Evolutionary conservation across 1,140 invertebrate species (phyloP), one percentile per base, ranked within the genome.

Genomic region (Hydropsyche tenuis): DNA sequence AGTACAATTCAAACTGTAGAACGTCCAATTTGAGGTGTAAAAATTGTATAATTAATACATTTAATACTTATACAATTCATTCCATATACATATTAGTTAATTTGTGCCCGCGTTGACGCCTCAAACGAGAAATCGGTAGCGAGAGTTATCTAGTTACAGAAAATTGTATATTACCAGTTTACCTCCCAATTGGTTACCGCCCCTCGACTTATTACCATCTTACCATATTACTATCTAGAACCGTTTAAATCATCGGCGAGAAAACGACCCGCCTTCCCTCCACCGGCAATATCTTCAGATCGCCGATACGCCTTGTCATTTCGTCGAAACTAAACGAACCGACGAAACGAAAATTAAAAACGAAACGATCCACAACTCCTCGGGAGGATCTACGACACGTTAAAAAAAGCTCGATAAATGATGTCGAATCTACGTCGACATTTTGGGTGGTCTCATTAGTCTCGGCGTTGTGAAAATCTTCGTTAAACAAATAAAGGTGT

Each of bases 111-210:
- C 30, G 30, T 37, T 37, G 30, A 37, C 30, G 30, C 30, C 30
- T 37, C 30, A 9, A 60, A 14, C 22, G 56, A 65, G 30, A 65
- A 16, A 14, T 48, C 45, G 65, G 65, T 48, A 68, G 45, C 65
- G 12, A 16, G 20, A 25, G 65, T 48, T 68, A 68, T 68, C 65
- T 48, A 48, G 65, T 68, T 48, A 68, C 65, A 23, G 65, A 42
- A 65, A 65, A 65, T 65, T 65, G 63, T 65, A 65, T 65, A 65
- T 42, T 65, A 22, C 42, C 63, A 45, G 43, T 48, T 45, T 43
- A 43, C 65, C 65, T 43, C 65, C 65, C 65, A 68, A 46, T 48
- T 1, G 65, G 65, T 27, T 22, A 27, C 42, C 65, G 65, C 65
- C 65, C 65, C 18, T 20, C 65, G 11, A 46, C 16, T 65, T 65